Conservation (phyloP, 2,888 invertebrate species). For the Carpatolechia fugitivella region DNA sequence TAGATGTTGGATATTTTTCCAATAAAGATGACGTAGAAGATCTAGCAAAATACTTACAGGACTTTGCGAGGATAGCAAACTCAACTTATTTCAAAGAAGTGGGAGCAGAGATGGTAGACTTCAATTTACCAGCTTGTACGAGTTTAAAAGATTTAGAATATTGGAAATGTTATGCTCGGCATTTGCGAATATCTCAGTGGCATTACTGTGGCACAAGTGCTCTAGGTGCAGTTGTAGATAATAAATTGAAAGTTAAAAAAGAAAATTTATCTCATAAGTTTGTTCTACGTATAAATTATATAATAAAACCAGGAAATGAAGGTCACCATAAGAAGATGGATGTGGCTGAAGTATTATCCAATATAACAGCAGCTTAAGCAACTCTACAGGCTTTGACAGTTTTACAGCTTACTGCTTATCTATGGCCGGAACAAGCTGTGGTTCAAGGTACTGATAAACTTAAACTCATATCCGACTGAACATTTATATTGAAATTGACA, state of each 20-base stretch:
- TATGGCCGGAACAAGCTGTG: constrained; percentile 7
- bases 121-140: constrained; percentile 27
- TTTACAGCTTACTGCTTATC: constrained; percentile 22
- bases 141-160: constrained; percentile 71
- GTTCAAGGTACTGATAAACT: constrained; percentile 6
- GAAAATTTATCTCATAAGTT: no score
- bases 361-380: constrained; percentile 5
- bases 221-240: constrained; percentile 86
- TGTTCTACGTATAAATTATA: no score
- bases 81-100: constrained; percentile 56
- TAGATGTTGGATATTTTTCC: constrained; percentile 79
- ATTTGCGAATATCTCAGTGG: constrained; percentile 82
- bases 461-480: no score
- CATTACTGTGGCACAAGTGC: constrained; percentile 84
- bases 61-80: constrained; percentile 42
- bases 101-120: constrained; percentile 37
- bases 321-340: no score
- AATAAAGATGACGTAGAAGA: constrained; percentile 70
- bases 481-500: no score
- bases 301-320: no score
- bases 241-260: constrained; percentile 80
- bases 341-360: not conserved
- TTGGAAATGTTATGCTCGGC: constrained; percentile 82
- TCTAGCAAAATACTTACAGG: constrained; percentile 49
- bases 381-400: constrained; percentile 23